A percentile compares a stretch with the other conserved stretches of the same genome.
phyloP scores from a whole-genome alignment of 2,113 vertebrate species.

The Laticauda colubrina region DNA sequence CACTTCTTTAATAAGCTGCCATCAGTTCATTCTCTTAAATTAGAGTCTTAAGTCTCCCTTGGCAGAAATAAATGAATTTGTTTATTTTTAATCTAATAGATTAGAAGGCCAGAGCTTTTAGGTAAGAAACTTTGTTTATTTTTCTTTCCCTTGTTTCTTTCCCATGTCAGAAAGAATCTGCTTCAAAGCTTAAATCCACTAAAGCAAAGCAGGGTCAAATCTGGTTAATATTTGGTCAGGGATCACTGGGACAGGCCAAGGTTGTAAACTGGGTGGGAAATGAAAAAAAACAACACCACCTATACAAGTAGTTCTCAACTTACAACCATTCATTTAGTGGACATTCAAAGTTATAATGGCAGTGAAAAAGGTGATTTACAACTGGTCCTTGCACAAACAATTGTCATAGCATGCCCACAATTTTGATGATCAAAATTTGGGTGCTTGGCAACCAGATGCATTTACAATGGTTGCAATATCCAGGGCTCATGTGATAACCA shows the following conservation, averaged over 20 bases:
- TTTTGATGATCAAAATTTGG: no score
- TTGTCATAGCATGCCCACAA: no score
- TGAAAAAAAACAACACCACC: not conserved
- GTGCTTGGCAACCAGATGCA: no score
- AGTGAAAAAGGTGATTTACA: no score
- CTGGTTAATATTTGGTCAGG: not conserved
- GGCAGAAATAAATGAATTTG: slow-evolving; percentile 26
- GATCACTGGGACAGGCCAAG: not conserved
- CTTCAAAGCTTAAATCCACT: not conserved
- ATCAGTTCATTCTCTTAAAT: not conserved
- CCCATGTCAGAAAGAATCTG: not conserved
- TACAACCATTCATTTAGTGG: no score
- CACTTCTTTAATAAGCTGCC: not conserved
- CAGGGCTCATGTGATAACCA: no score
- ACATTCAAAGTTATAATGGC: no score
- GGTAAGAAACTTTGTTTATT: slow-evolving; percentile 20
- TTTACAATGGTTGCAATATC: no score
- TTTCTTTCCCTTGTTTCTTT: not conserved
- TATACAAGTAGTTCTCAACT: no score
- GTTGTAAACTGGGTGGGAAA: not conserved
- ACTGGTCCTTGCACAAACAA: no score
- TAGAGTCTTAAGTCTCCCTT: not conserved
- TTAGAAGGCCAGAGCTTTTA: not conserved
- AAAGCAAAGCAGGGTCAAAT: not conserved
- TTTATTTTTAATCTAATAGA: slow-evolving; percentile 29